A percentile compares a stretch with the other conserved stretches of the same genome.
Evolutionary conservation across 1,140 invertebrate species (phyloP).

Genomic region (Maniola jurtina): DNA sequence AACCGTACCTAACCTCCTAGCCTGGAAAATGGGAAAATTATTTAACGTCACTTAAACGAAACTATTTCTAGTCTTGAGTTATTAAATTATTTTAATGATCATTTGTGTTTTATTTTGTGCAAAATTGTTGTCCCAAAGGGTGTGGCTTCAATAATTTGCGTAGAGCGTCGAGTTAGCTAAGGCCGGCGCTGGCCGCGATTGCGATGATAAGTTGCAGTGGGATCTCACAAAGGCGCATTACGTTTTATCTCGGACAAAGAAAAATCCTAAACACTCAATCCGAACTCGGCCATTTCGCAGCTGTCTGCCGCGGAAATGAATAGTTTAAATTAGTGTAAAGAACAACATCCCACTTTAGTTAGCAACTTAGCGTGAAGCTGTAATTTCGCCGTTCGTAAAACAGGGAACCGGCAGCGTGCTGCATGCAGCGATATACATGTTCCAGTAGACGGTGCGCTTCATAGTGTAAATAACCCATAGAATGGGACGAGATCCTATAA

Average conservation of each 20-base stretch:
- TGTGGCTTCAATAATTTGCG: no score
- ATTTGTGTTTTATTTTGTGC: no score
- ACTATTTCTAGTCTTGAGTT: no score
- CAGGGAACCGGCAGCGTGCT: slow-evolving; percentile 45
- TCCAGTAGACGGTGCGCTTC: no score
- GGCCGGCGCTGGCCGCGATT: slow-evolving; percentile 30
- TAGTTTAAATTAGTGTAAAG: slow-evolving; percentile 58
- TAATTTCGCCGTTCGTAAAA: slow-evolving; percentile 69
- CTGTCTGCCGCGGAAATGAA: slow-evolving; percentile 37
- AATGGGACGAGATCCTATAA: no score
- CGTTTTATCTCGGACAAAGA: slow-evolving; percentile 27
- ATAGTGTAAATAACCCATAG: no score
- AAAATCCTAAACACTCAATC: slow-evolving; percentile 34
- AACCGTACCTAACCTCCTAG: no score
- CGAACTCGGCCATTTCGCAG: slow-evolving; percentile 31
- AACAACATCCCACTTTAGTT: slow-evolving; percentile 50
- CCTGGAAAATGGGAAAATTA: no score
- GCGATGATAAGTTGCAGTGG: slow-evolving; percentile 38
- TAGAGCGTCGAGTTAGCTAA: no score
- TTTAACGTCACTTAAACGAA: no score
- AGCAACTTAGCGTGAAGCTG: slow-evolving; percentile 58
- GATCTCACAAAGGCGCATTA: slow-evolving; percentile 21
- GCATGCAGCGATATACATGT: not conserved
- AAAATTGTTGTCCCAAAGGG: no score
- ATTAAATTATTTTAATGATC: no score